Percentiles rank a stretch among this genome's conserved stretches.
Evolutionary conservation across 2,797 vertebrate species (phyloP).

Genomic region (Enteromius fasciolatus): DNA sequence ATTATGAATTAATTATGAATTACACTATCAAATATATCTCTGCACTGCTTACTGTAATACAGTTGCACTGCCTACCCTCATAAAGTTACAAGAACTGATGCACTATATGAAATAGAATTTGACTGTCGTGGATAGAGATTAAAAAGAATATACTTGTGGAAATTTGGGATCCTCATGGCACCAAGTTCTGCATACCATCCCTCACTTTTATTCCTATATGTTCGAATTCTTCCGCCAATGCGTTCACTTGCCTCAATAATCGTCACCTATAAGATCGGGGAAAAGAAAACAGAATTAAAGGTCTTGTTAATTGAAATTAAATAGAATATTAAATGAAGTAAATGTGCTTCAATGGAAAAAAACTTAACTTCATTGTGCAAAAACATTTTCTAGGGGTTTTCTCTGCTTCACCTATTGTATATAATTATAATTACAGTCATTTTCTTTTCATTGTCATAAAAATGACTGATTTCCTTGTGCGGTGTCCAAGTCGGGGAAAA

Average conservation of each 20-base stretch:
- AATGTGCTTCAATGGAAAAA: background rate
- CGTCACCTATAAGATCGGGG: slow-evolving; percentile 72
- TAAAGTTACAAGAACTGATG: background rate
- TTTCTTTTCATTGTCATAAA: background rate
- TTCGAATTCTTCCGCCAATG: slow-evolving; percentile 83
- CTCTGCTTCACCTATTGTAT: background rate
- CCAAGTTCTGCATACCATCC: slow-evolving; percentile 86
- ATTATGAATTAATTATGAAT: background rate
- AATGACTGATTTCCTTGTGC: background rate
- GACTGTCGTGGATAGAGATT: background rate
- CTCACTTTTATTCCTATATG: slow-evolving; percentile 77
- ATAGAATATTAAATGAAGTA: background rate
- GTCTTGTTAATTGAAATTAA: background rate
- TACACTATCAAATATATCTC: background rate
- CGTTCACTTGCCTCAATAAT: slow-evolving; percentile 81
- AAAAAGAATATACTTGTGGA: slow-evolving; percentile 77
- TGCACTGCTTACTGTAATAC: background rate
- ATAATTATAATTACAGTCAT: background rate
- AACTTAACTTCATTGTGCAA: background rate
- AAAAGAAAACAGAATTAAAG: background rate
- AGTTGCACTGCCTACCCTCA: background rate
- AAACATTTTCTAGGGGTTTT: background rate
- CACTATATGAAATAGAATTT: background rate
- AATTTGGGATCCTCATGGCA: slow-evolving; percentile 86
- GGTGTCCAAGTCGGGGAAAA: background rate